Base-by-base conservation (phyloP, 2,113 vertebrate genomes). In the Sardina pilchardus region DNA sequence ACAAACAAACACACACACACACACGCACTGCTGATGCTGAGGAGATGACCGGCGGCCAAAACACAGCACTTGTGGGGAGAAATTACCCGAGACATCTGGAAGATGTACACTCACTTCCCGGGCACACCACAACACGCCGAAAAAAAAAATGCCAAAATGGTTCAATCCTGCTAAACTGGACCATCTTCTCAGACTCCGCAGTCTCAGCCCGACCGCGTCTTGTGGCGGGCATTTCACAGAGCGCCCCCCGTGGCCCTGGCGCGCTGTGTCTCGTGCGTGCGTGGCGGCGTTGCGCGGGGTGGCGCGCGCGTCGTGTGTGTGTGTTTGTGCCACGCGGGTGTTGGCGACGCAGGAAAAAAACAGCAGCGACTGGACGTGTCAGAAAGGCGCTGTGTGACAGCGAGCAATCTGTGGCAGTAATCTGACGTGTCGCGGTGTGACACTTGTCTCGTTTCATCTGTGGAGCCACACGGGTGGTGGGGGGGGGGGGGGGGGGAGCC, bases 371-470 rank as follows among this genome's bases (percentile, higher is more conserved):
- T 16, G 71, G 50, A 84, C 71, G 45, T 82, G 82, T 56, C 75
- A 86, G 82, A 85, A 84, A 82, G 82, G 42, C 81, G 78, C 34
- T 84, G 85, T 86, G 85, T 83, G 83, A 78, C 84, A 82, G 82
- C 82, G 87, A 89, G 87, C 83, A 86, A 84, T 88, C 84, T 44
- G 47, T 84, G 80, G 87, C 84, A 87, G 48, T 26, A 81, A 42
- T 63, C 17, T 88, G 88, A 90, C 44, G 47, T 87, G 78, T 82
- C 26, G 50, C 50, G 71, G 84, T 89, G 44, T 89, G 89, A 90
- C 90, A 90, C 88, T 84, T 89, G 85, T 90, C 88, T 87, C 45
- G 82, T 84, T 87, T 90, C 78, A 85, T 91, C 84, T 85, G 43
- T 30, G 48, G 45, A 82, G 67, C 47, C 30, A 80, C 24, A 83